Evolutionary conservation across 2,888 invertebrate genomes (phyloP), one percentile per base, ranked within the genome.

Genomic region (Aquatica leii): DNA sequence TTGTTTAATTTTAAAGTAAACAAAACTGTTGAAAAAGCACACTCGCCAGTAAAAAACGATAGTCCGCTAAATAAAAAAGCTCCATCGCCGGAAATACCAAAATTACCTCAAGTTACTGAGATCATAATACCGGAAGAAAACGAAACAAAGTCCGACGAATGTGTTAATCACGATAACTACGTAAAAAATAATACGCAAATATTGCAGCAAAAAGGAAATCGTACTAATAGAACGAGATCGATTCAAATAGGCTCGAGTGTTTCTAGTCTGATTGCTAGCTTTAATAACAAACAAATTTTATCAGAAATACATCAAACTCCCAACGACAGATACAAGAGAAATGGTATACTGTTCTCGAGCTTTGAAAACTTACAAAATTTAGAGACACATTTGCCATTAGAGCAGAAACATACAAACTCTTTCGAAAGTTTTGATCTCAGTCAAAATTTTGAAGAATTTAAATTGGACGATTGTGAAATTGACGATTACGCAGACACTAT

Each of bases 371-470:
- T 74, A 59, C 80, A 81, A 79, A 78, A 78, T 73, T 76, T 75
- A 61, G 80, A 81, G 61, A 80, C 78, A 67, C 78, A 75, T 31
- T 56, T 52, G 14, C 56, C 51, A 37, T 52, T 37, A 4, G 57
- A 57, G 6, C 18, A 51, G 18, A n/a, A 34, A 6, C 49, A 56
- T 9, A 17, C 4, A 17, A 52, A 68, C 67, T 64, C 72, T 74
- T 85, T 85, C 71, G 85, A 86, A 76, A 87, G 87, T 73, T 89
- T 88, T 75, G 89, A 90, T 76, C 84, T 91, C 73, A 87, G 89
- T 66, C 90, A 91, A 77, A 91, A 91, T 80, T 92, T 92, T 75
- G 92, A 92, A 76, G 92, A 92, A 77, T 92, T 92, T 78, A 90
- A 90, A 76, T 84, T 92, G 72, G 91, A 91, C 76, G 91, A 91